Base-by-base conservation (phyloP, 2,113 vertebrate genomes). In the Malurus elegans region DNA sequence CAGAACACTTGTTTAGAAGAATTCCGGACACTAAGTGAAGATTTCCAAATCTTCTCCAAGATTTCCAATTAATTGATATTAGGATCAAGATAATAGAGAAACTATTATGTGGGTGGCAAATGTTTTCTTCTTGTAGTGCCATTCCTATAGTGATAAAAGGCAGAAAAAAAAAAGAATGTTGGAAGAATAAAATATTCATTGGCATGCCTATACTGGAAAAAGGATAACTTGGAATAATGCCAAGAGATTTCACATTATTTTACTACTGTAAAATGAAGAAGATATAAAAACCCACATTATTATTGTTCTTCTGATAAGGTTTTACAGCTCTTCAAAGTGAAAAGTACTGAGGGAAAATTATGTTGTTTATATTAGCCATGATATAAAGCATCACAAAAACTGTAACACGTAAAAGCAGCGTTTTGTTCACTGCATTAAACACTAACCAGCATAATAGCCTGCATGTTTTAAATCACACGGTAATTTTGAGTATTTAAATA, bases 401-500 rank as follows among this genome's bases (percentile, higher is more conserved):
- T 31, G 8, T 73, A 70, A 34, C 18, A 34, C 19, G 26, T 56
- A 94, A 86, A 88, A 79, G 2, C 9, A 79, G 19, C 1, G 18
- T 51, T 94, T 95, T 90, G 8, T 86, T 86, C 61, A 28, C 36
- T 57, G 9, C 75, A 34, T 82, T 90, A 93, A 93, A 61, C 40
- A 47, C 32, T 82, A 85, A 53, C 47, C 31, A 34, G 29, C 61
- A 84, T 29, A 72, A 64, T 15, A 34, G 75, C 26, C 24, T 61
- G 40, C 29, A 53, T 28, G 21, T 36, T 73, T 95, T 79, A 94
- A 91, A 89, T 83, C 67, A 75, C n/a, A 64, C 69, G 38, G 57
- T 70, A 82, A 76, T 94, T 90, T 47, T 85, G 26, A 62, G 9
- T 71, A 71, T 78, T 91, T 79, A 82, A 90, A 91, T 85, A 85